Conservation (phyloP, 2,888 invertebrate genomes). For the Falcaria lacertinaria region DNA sequence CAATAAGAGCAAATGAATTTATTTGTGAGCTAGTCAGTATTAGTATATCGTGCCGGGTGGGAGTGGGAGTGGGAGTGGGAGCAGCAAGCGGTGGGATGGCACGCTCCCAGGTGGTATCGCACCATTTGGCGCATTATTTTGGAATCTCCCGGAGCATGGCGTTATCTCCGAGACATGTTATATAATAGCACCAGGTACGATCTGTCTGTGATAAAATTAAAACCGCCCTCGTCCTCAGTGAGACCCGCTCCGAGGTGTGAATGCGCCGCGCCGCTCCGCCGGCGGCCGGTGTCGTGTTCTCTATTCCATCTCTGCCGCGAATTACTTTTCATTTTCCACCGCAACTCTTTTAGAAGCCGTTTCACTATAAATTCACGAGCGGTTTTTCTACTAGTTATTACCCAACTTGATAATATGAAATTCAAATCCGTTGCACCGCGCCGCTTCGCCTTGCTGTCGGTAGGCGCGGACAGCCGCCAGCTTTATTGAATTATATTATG, state of each 20-base stretch:
- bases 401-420: conserved; percentile 12
- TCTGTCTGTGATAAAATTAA: conserved; percentile 33
- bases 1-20: no score
- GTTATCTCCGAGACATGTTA: conserved; percentile 7
- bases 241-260: conserved; percentile 35
- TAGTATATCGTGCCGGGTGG: no score
- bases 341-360: conserved; percentile 18
- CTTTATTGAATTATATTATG: no score
- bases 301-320: conserved; percentile 30
- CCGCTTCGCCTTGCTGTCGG: conserved; percentile 7
- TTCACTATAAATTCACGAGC: conserved; percentile 14
- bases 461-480: not conserved
- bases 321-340: conserved; percentile 36
- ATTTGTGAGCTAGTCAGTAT: no score
- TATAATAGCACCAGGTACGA: conserved; percentile 14
- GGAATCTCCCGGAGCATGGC: not conserved
- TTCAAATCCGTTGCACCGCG: conserved; percentile 4
- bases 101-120: no score
- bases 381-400: conserved; percentile 9
- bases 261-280: conserved; percentile 15
- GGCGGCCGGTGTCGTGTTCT: conserved; percentile 27
- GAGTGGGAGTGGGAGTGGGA: no score
- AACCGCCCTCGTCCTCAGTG: conserved; percentile 29
- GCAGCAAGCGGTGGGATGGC: no score
- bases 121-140: no score